Evolutionary conservation across 1,140 invertebrate genomes (phyloP), one percentile per base, ranked within the genome.

Genomic region (Gryon sp.): DNA sequence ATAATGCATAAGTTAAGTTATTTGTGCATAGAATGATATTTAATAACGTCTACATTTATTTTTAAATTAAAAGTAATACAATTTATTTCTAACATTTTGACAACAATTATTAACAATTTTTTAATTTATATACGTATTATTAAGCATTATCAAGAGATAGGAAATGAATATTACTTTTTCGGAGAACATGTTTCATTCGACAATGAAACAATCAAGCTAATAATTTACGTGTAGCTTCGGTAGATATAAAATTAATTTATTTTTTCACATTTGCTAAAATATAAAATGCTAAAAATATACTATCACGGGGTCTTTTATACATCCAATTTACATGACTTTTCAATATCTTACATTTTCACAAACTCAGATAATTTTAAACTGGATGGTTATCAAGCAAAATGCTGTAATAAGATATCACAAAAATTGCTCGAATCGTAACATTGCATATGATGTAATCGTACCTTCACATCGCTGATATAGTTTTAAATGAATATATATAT

Each of bases 361-460:
- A 14, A 55, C 50, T 46, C 14, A 43, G 52, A 53, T 28, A 36
- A 59, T 69, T 76, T 65, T 16, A 19, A 24, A 15, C 38, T n/a
- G n/a, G n/a, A 38, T 40, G 41, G 57, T 70, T 76, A 76, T 76
- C 65, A 70, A 52, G 59, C 50, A 41, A 63, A 76, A 63, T 45
- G 52, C 45, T 70, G 43, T 76, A 70, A 70, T n/a, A n/a, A n/a
- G 70, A 76, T 70, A 76, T 76, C 26, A 28, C 53, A 11, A 28
- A 59, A 34, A n/a, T 24, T 38, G 46, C 65, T 70, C 19, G 66
- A 77, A 41, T 60, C 66, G 66, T 77, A 65, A 28, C 28, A 40
- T 43, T 32, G 60, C 75, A 72, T 72, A 55, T 77, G 66, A 72
- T 77, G 52, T 26, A 41, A 52, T 52, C 65, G 59, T 60, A 65